Percentiles rank a stretch among this genome's conserved stretches.
Conservation (phyloP, 2,888 invertebrate species). For the Julus scandinavius region DNA sequence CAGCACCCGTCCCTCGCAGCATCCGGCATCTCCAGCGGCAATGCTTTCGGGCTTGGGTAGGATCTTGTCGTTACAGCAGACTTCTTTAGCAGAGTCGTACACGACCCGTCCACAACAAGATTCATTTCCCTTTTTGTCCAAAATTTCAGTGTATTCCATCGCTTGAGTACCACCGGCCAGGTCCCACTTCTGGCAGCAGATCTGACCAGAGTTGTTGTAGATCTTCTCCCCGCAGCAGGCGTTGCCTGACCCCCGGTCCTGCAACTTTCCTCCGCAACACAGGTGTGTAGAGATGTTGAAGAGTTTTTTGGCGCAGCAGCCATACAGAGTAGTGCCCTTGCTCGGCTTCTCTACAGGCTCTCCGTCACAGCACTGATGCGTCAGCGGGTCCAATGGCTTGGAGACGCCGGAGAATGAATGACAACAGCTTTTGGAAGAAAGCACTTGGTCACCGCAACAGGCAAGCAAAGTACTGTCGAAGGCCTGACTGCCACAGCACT, state of each 20-base stretch:
- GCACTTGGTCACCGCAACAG: neutral
- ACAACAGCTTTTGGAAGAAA: neutral
- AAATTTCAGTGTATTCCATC: neutral
- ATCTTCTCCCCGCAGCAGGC: neutral
- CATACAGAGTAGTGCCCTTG: neutral
- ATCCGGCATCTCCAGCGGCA: neutral
- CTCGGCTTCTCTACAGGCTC: neutral
- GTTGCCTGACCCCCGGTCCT: neutral
- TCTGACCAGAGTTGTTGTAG: neutral
- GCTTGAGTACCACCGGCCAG: neutral
- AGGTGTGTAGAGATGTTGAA: neutral
- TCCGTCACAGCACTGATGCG: neutral
- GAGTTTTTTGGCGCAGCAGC: neutral
- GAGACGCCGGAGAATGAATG: neutral
- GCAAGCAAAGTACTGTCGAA: neutral
- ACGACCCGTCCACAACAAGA: neutral
- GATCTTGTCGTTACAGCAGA: neutral
- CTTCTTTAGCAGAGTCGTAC: neutral
- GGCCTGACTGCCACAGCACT: neutral
- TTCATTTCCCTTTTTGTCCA: neutral
- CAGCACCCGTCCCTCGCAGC: neutral
- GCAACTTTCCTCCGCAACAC: neutral
- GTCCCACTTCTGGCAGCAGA: neutral
- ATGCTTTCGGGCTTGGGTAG: neutral
- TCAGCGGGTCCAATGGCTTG: neutral